A percentile compares a stretch with the other conserved stretches of the same genome.
These are phyloP conservation scores for Teleiodes luculella DNA, from an alignment of 2,888 invertebrate genomes.

Conservation along the genomic window DNA sequence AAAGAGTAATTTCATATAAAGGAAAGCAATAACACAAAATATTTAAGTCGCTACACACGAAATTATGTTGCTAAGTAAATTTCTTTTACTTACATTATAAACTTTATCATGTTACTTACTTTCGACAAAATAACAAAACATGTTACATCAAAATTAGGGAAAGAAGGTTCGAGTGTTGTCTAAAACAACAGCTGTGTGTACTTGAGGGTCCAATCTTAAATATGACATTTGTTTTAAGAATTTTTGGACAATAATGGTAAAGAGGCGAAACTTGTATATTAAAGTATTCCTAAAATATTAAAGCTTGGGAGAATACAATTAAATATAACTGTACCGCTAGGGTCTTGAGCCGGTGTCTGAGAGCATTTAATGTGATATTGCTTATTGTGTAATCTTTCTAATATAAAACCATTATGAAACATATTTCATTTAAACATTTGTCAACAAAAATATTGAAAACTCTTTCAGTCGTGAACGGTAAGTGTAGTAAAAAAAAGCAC, in stretches of 20 bases:
- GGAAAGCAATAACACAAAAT: no score
- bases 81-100: constrained; percentile 1
- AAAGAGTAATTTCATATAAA: no score
- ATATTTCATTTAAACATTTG: no score
- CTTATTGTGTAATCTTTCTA: no score
- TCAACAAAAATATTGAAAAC: no score
- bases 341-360: background rate
- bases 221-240: background rate
- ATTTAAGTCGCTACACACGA: no score
- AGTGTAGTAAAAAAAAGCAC: no score
- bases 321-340: background rate
- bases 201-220: background rate
- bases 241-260: constrained; percentile 13
- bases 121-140: background rate
- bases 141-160: background rate
- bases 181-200: background rate
- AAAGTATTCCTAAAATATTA: constrained; percentile 34
- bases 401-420: no score
- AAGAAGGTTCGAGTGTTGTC: background rate
- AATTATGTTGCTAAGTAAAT: background rate
- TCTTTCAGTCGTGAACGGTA: no score
- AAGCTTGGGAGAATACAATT: constrained; percentile 38
- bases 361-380: background rate
- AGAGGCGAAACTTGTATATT: constrained; percentile 11
- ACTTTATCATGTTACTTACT: background rate